Conservation (phyloP, 1,140 invertebrate species). For the Anthonomus grandis region DNA sequence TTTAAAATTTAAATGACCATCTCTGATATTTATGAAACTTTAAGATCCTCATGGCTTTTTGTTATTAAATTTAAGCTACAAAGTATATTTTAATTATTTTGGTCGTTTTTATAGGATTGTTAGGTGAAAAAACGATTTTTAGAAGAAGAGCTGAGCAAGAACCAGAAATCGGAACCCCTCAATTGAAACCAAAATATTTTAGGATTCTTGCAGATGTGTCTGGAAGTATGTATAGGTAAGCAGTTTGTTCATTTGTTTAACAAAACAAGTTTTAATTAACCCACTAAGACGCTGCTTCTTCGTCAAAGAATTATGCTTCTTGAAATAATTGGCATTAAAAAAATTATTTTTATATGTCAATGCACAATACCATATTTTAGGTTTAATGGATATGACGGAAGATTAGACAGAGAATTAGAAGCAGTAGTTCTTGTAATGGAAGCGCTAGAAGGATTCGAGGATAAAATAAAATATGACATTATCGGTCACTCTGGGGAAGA, state of each 20-base stretch:
- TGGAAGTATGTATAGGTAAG: constrained; percentile 90
- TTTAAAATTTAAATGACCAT: too few species aligned
- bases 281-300: too few species aligned
- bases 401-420: constrained; percentile 89
- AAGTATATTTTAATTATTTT: too few species aligned
- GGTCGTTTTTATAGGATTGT: constrained; percentile 57
- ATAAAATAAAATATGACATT: constrained; percentile 90
- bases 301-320: too few species aligned
- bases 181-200: constrained; percentile 86
- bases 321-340: constrained; percentile 5
- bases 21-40: too few species aligned
- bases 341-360: background rate
- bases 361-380: too few species aligned
- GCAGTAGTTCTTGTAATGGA: constrained; percentile 92
- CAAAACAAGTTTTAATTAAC: too few species aligned
- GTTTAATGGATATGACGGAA: constrained; percentile 90
- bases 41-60: too few species aligned
- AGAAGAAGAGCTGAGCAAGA: constrained; percentile 75
- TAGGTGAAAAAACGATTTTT: constrained; percentile 91
- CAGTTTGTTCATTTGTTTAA: too few species aligned
- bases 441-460: constrained; percentile 84
- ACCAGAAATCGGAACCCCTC: constrained; percentile 79
- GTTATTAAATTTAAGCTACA: too few species aligned
- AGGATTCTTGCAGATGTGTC: constrained; percentile 88
- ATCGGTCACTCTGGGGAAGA: constrained; percentile 93